These are phyloP conservation scores for Cosmopolites sordidus DNA, from an alignment of 2,888 invertebrate genomes.

Conservation along the genomic window DNA sequence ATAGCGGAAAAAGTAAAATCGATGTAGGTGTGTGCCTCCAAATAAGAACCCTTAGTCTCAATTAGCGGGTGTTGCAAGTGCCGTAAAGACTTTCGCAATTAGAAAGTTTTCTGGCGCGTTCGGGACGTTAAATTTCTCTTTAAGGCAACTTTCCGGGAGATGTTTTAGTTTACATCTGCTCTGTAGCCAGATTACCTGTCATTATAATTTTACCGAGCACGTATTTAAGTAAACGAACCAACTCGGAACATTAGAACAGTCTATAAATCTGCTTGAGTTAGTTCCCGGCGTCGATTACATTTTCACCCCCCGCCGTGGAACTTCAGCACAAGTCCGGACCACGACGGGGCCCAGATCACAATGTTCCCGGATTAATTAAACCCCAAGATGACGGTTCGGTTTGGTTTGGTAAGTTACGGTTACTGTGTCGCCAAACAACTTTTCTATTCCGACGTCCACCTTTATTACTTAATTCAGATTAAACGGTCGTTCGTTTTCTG, in stretches of 20 bases:
- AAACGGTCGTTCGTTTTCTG: too few relatives aligned
- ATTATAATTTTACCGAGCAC: constrained; percentile 39
- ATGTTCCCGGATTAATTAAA: too few relatives aligned
- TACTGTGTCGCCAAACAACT: too few relatives aligned
- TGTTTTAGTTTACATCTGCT: constrained; percentile 35
- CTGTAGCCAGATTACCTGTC: constrained; percentile 38
- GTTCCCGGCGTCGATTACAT: constrained; percentile 33
- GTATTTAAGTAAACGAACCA: constrained; percentile 38
- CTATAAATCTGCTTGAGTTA: constrained; percentile 36
- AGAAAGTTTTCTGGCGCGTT: constrained; percentile 7
- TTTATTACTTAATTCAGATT: too few relatives aligned
- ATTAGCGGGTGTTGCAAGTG: not conserved
- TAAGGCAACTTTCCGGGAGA: constrained; percentile 21
- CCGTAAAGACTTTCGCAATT: constrained; percentile 17
- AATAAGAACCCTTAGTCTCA: not conserved
- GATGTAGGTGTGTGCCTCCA: not conserved
- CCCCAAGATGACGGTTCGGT: too few relatives aligned
- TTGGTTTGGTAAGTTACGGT: too few relatives aligned
- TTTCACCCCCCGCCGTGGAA: not conserved
- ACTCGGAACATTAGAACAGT: constrained; percentile 37
- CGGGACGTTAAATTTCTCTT: constrained; percentile 5
- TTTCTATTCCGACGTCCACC: too few relatives aligned
- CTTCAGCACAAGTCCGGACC: too few relatives aligned
- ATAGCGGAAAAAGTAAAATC: too few relatives aligned
- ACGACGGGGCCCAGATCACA: too few relatives aligned